phyloP scores from a whole-genome alignment of 2,113 vertebrate genomes.

The Eublepharis macularius region DNA sequence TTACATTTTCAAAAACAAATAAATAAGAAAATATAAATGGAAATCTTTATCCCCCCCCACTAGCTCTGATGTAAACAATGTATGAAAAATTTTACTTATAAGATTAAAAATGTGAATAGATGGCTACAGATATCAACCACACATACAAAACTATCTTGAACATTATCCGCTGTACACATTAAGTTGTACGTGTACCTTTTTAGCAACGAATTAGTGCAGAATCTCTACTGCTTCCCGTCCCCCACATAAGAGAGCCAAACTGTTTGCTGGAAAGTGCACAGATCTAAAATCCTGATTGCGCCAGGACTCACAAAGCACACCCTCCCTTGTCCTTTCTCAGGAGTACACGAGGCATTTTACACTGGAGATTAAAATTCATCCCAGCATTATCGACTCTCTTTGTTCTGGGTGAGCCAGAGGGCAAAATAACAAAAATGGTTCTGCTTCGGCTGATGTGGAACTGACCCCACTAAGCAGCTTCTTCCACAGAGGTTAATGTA shows the following conservation, averaged over 20 bases:
- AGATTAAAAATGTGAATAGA: neutral
- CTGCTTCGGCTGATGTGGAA: neutral
- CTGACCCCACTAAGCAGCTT: neutral
- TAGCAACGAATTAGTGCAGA: neutral
- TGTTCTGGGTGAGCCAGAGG: neutral
- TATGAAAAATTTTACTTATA: neutral
- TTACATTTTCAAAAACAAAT: neutral
- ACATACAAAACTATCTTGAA: neutral
- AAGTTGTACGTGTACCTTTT: neutral
- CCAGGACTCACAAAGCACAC: neutral
- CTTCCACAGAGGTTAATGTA: neutral
- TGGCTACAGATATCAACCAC: neutral
- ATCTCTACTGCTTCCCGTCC: neutral
- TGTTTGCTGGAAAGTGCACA: neutral
- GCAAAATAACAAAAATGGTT: constrained; percentile 14
- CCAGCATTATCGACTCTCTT: neutral
- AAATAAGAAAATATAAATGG: neutral
- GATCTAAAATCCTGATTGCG: constrained; percentile 44
- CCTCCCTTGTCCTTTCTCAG: constrained; percentile 27
- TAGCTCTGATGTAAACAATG: neutral
- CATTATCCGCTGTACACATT: neutral
- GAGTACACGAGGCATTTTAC: constrained; percentile 49
- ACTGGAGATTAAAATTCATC: constrained; percentile 44
- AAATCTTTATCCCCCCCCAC: constrained; percentile 13
- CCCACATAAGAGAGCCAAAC: neutral